A percentile compares a stretch with the other conserved stretches of the same genome.
phyloP scores from a whole-genome alignment of 1,140 invertebrate species.

The Ridgeia piscesae region DNA sequence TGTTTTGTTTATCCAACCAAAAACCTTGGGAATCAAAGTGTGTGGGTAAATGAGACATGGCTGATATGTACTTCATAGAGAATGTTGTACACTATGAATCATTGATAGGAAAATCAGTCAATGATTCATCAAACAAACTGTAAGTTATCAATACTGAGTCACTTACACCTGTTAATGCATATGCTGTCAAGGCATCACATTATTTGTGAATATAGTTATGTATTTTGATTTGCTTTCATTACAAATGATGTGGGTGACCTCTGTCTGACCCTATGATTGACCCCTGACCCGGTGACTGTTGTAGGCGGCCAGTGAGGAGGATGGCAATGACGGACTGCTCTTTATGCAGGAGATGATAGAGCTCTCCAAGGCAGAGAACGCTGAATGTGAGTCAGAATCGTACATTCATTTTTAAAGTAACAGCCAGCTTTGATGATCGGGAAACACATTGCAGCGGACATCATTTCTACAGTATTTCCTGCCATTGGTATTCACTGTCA shows the following conservation, averaged over 20 bases:
- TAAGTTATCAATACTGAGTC: too few relatives aligned
- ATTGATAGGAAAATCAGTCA: too few relatives aligned
- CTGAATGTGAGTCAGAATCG: neutral
- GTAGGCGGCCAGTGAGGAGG: conserved; percentile 78
- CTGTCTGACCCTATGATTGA: neutral
- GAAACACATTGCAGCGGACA: too few relatives aligned
- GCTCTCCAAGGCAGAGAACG: conserved; percentile 72
- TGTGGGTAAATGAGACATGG: too few relatives aligned
- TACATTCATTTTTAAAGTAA: neutral
- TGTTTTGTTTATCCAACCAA: too few relatives aligned
- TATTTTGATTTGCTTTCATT: conserved; percentile 1
- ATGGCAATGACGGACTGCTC: conserved; percentile 87
- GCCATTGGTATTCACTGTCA: too few relatives aligned
- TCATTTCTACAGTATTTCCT: too few relatives aligned
- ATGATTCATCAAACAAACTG: too few relatives aligned
- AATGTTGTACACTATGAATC: too few relatives aligned
- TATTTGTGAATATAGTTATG: neutral
- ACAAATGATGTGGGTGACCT: conserved; percentile 16
- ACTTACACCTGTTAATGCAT: too few relatives aligned
- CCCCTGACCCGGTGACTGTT: conserved; percentile 5
- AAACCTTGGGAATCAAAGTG: too few relatives aligned
- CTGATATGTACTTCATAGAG: too few relatives aligned
- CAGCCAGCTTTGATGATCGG: conserved; percentile 12
- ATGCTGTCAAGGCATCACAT: neutral
- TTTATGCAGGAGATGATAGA: conserved; percentile 99